Evolutionary conservation across 2,888 invertebrate species (phyloP), one percentile per base, ranked within the genome.

Genomic region (Schizotus pectinicornis): DNA sequence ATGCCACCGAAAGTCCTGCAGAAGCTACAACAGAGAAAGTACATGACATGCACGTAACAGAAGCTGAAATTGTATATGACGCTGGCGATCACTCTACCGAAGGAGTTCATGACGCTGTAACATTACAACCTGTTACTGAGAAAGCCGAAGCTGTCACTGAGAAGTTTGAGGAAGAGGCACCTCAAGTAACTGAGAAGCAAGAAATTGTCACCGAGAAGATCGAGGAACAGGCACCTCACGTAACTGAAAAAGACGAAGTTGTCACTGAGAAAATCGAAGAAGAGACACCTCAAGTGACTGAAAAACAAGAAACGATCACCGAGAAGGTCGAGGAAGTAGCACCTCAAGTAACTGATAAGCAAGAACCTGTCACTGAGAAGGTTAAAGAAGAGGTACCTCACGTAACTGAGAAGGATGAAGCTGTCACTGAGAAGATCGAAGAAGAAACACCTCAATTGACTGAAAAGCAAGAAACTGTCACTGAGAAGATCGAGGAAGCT

Each of bases 131-230:
- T 13, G 13, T 32, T 42, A 50, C 54, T 12, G 46, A 53, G 45
- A 34, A 47, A 36, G 8, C 8, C n/a, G 22, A 22, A 22, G 22
- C 5, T 3, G 5, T 22, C 22, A 22, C 22, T 5, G 22, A 22
- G 22, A 22, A 22, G 22, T 3, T 22, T 22, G 53, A 55, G 37
- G 22, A 41, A 31, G 37, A n/a, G 3, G 13, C 9, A 12, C 11
- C 13, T 41, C 9, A n/a, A 2, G 41, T 13, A 12, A 13, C 13
- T 41, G 13, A 9, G 5, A 41, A 41, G 7, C 41, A 46, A 36
- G 67, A 67, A 61, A 53, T 49, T 51, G 50, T 46, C 13, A 62
- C 62, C 8, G 37, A 22, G n/a, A n/a, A n/a, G n/a, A 41, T 35
- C 47, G 22, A n/a, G n/a, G n/a, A n/a, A n/a, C n/a, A n/a, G n/a